Evolutionary conservation across 2,888 invertebrate species (phyloP), one percentile per base, ranked within the genome.

Genomic region (Xestoiulus laeticollis): DNA sequence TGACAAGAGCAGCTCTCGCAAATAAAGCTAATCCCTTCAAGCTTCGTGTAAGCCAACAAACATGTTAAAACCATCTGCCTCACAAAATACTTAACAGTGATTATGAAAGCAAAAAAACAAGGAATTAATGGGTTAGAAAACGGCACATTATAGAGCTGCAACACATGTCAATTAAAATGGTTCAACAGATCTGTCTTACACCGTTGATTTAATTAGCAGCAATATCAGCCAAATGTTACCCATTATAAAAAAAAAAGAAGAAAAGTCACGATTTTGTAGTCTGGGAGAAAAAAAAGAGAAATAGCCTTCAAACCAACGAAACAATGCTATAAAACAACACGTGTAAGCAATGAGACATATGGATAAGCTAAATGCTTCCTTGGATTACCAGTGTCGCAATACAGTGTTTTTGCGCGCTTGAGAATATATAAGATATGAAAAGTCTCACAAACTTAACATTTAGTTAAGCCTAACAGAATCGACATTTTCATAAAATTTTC

Each of bases 21-120:
- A 59, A 59, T 59, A n/a, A 59, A 59, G 59, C n/a, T 59, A 59
- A 59, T 59, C 59, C 14, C n/a, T 22, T n/a, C n/a, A 6, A 59
- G n/a, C 14, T n/a, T 59, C 59, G 48, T 48, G 48, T 48, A 48
- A 14, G 48, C 19, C 48, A 48, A 19, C 48, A 16, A 16, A 19
- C 38, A 59, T 59, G 19, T 59, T 8, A 59, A 59, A 59, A 59
- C n/a, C 22, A 59, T 19, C 22, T 22, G 59, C 5, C 59, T 22
- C 22, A n/a, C n/a, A 59, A 59, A 59, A 59, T 59, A 59, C 59
- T 59, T 59, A 59, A 59, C 59, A 59, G 59, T 22, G n/a, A 59
- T 59, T 59, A 59, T 22, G 1, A 59, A 59, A 59, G 59, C 22
- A 59, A 59, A 59, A n/a, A 59, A 59, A 19, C 22, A 59, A 59